Conservation (phyloP, 2,797 vertebrate genomes). For the Notamacropus eugenii region DNA sequence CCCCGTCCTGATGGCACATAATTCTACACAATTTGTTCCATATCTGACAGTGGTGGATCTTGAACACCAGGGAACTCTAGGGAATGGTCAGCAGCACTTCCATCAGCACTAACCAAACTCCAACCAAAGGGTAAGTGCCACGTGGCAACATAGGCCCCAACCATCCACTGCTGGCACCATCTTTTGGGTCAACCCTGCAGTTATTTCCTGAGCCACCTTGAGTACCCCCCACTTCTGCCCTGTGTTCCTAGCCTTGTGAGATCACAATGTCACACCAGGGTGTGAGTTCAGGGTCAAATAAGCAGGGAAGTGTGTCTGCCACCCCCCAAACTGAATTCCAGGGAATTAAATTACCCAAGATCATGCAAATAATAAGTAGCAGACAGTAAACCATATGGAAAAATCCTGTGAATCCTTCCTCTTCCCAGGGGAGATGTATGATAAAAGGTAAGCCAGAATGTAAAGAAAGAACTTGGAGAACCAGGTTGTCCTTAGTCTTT, state of each 20-base stretch:
- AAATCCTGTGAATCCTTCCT: not conserved
- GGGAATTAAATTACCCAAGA: not conserved
- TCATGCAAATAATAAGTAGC: not conserved
- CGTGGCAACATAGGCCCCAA: not conserved
- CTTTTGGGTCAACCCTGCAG: not conserved
- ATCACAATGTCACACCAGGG: not conserved
- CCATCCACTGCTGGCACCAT: not conserved
- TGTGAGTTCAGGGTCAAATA: not conserved
- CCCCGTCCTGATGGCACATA: conserved; percentile 58
- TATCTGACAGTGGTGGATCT: conserved; percentile 71
- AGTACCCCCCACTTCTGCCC: not conserved
- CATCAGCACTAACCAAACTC: not conserved
- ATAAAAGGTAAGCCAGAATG: not conserved
- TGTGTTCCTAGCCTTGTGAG: not conserved
- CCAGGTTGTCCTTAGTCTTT: not conserved
- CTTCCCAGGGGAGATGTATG: not conserved
- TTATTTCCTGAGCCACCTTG: not conserved
- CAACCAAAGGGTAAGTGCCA: not conserved
- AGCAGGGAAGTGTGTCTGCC: not conserved
- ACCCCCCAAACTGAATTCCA: not conserved
- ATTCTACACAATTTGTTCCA: conserved; percentile 81
- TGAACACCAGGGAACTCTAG: conserved; percentile 64
- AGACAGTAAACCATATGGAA: not conserved
- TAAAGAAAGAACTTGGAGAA: not conserved
- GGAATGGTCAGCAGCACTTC: conserved; percentile 49